Evolutionary conservation across 2,888 invertebrate species (phyloP).

Genomic region (Nematopogon swammerdamellus): DNA sequence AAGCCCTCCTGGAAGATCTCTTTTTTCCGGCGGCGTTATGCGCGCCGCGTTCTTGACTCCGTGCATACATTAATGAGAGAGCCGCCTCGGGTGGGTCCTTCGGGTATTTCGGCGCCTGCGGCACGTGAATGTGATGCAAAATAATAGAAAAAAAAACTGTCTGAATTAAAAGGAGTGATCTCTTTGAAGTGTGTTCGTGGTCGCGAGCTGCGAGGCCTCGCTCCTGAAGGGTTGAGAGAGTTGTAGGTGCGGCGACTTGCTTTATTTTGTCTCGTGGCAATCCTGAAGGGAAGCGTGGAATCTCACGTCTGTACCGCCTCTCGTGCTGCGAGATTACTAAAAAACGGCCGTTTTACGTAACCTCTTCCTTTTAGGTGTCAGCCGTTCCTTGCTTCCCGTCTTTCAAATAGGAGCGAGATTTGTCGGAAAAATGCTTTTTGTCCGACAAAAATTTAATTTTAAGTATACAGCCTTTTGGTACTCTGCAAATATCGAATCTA

Average conservation of each 20-base stretch:
- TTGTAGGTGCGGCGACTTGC: neutral
- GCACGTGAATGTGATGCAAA: neutral
- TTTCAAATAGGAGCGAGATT: too few relatives aligned
- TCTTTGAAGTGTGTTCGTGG: neutral
- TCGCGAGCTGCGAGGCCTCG: neutral
- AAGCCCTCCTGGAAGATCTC: neutral
- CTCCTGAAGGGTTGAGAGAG: neutral
- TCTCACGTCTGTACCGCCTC: too few relatives aligned
- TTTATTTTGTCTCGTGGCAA: neutral
- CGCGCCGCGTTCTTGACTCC: neutral
- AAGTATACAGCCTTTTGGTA: too few relatives aligned
- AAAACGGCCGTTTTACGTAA: too few relatives aligned
- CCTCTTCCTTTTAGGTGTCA: too few relatives aligned
- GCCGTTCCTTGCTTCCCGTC: too few relatives aligned
- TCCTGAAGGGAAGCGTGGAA: too few relatives aligned
- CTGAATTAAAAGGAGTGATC: neutral
- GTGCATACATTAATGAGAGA: neutral
- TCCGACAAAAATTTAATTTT: too few relatives aligned
- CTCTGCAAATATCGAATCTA: too few relatives aligned
- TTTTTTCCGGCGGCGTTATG: neutral
- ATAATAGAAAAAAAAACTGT: neutral
- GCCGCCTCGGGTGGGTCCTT: neutral
- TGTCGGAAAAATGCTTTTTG: too few relatives aligned
- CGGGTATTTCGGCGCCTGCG: neutral
- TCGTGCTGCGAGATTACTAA: too few relatives aligned